Evolutionary conservation across 2,797 vertebrate genomes (phyloP).

Genomic region (Siniperca scherzeri): DNA sequence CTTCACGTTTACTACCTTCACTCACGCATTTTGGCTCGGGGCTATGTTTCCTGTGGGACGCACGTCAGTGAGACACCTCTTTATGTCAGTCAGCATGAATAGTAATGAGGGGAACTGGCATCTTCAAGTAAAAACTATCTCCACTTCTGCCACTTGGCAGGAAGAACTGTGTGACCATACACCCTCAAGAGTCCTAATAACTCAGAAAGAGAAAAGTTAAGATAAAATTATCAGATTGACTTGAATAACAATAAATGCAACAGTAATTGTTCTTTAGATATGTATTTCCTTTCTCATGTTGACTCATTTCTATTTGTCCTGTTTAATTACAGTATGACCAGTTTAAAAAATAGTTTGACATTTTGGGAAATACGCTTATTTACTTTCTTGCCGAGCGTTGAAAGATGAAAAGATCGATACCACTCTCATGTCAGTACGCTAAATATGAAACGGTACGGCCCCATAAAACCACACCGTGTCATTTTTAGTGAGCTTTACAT

Average conservation of each 20-base stretch:
- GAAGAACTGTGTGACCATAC: background rate
- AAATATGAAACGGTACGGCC: background rate
- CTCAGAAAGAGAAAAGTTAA: background rate
- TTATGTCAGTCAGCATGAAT: constrained; percentile 32
- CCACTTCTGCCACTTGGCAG: background rate
- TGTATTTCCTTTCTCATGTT: background rate
- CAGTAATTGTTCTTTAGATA: background rate
- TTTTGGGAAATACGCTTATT: background rate
- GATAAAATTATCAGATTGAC: background rate
- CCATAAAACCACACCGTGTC: background rate
- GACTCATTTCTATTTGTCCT: background rate
- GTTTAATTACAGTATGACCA: background rate
- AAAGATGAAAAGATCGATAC: background rate
- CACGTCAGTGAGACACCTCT: constrained; percentile 33
- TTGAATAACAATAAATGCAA: background rate
- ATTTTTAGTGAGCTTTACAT: background rate
- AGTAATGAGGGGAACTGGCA: constrained; percentile 2
- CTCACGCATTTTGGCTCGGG: constrained; percentile 3
- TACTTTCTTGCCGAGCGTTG: background rate
- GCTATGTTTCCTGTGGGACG: constrained; percentile 23
- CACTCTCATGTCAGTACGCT: background rate
- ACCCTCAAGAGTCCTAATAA: background rate
- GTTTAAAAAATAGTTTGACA: background rate
- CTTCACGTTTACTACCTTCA: constrained; percentile 19
- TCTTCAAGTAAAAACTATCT: constrained; percentile 19